phyloP scores from a whole-genome alignment of 2,113 vertebrate species.

The Nerophis ophidion region DNA sequence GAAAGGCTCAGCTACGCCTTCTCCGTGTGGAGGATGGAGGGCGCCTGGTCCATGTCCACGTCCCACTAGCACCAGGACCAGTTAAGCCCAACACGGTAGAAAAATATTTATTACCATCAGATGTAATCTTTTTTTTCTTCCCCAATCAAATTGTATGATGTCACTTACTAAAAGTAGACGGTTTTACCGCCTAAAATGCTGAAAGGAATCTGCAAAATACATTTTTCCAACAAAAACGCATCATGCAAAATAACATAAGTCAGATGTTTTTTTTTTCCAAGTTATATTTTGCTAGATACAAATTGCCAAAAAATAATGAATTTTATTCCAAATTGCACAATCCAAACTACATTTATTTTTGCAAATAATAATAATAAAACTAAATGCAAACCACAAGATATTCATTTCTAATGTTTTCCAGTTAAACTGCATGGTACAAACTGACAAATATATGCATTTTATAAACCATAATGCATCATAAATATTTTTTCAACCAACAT shows the following conservation, averaged over 20 bases:
- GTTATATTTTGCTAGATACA: too few species aligned
- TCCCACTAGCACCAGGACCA: slow-evolving; percentile 81
- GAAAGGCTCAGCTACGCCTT: slow-evolving; percentile 95
- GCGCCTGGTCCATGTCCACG: slow-evolving; percentile 95
- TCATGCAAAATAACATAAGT: neutral
- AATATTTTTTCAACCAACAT: neutral
- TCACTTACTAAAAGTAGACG: neutral
- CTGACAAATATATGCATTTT: too few species aligned
- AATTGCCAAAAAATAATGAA: too few species aligned
- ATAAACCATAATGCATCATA: too few species aligned
- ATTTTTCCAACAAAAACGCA: neutral
- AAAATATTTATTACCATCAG: slow-evolving; percentile 17
- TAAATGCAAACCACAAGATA: too few species aligned
- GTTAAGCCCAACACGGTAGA: slow-evolving; percentile 60
- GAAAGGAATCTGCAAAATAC: neutral
- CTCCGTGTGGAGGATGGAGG: slow-evolving; percentile 96
- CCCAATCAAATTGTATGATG: neutral
- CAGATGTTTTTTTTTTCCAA: too few species aligned
- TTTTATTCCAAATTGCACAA: too few species aligned
- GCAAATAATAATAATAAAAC: too few species aligned
- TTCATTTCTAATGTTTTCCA: too few species aligned
- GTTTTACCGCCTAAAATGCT: neutral
- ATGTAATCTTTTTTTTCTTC: neutral
- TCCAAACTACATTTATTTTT: too few species aligned
- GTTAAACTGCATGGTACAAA: too few species aligned